phyloP scores from a whole-genome alignment of 92 coral and sea anemone genomes.

The Parazoanthus swiftii region DNA sequence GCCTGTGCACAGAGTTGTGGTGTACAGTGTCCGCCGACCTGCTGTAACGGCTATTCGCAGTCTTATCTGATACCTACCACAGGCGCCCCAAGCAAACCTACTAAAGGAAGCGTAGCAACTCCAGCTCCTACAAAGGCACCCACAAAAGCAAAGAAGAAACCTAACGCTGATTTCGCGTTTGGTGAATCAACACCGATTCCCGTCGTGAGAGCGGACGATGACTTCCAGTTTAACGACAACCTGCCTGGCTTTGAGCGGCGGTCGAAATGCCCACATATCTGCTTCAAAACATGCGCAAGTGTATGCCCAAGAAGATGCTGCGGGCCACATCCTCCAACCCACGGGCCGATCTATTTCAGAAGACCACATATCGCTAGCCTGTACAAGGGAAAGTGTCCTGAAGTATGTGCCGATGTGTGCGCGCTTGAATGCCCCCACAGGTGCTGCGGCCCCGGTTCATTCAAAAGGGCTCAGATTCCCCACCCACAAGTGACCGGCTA shows the following conservation, averaged over 20 bases:
- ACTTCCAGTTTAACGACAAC: slow-evolving; percentile 31
- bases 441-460: slow-evolving; percentile 90
- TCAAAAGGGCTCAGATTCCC: slow-evolving; percentile 54
- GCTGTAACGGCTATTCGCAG: slow-evolving; percentile 31
- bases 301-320: slow-evolving; percentile 93
- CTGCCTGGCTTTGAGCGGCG: neutral
- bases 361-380: slow-evolving; percentile 68
- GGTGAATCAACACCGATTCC: slow-evolving; percentile 24
- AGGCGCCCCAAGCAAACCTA: slow-evolving; percentile 35
- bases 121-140: slow-evolving; percentile 32
- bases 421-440: slow-evolving; percentile 94
- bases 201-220: slow-evolving; percentile 12
- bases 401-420: slow-evolving; percentile 80
- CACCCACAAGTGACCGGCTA: neutral
- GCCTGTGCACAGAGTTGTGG: slow-evolving; percentile 78
- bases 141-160: slow-evolving; percentile 41
- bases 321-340: slow-evolving; percentile 78
- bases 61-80: slow-evolving; percentile 25
- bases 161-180: slow-evolving; percentile 39
- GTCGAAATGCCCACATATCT: slow-evolving; percentile 68
- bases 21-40: slow-evolving; percentile 74
- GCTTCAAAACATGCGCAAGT: slow-evolving; percentile 67
- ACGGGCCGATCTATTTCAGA: slow-evolving; percentile 23
- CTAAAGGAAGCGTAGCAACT: slow-evolving; percentile 28
- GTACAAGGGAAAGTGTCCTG: slow-evolving; percentile 63